phyloP scores from a whole-genome alignment of 2,113 vertebrate genomes.

The Edolisoma coerulescens region DNA sequence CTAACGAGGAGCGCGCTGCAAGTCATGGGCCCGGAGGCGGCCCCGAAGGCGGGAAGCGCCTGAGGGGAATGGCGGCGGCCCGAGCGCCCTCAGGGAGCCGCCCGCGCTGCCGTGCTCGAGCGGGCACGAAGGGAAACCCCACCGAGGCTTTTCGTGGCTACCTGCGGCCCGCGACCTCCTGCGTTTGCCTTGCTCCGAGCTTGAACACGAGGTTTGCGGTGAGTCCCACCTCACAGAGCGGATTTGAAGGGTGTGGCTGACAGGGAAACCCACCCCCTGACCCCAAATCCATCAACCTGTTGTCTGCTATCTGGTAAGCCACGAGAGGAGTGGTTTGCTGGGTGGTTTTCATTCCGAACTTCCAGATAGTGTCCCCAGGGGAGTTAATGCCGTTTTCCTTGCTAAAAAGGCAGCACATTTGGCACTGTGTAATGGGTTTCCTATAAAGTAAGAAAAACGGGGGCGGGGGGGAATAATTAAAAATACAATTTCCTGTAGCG shows the following conservation, averaged over 20 bases:
- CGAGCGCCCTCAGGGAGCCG: rapidly evolving
- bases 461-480: rapidly evolving
- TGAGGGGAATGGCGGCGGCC: rapidly evolving
- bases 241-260: neutral
- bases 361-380: neutral
- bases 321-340: rapidly evolving
- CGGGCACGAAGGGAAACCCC: rapidly evolving
- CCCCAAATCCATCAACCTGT: too few relatives aligned
- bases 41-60: rapidly evolving
- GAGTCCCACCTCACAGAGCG: neutral
- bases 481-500: neutral
- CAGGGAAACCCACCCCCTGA: neutral
- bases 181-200: rapidly evolving
- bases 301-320: rapidly evolving
- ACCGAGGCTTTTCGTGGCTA: rapidly evolving
- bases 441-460: neutral
- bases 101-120: rapidly evolving
- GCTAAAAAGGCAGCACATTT: neutral
- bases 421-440: neutral
- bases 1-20: neutral
- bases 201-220: neutral
- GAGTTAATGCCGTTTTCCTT: neutral
- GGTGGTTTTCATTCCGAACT: neutral
- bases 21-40: rapidly evolving
- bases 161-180: rapidly evolving